Base-by-base conservation (phyloP, 1,140 invertebrate species). In the Teleogryllus occipitalis region DNA sequence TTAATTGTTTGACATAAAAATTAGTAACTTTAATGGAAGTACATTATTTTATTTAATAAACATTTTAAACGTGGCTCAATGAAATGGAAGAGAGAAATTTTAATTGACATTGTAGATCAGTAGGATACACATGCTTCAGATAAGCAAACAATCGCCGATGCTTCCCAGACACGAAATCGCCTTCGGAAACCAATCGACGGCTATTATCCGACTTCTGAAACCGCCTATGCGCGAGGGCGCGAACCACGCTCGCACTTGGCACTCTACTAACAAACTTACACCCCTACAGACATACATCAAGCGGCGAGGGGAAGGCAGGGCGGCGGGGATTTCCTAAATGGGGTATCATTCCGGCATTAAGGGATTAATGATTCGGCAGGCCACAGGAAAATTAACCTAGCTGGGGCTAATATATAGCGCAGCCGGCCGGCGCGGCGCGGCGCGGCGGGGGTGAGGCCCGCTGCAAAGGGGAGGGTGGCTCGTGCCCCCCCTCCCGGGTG, bases 291-390 rank as follows among this genome's bases (percentile, higher is more conserved):
- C 54, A 65, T 65, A 65, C 54, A 65, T 65, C 54, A 65, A 65
- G 54, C 54, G 18, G 54, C 10, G 54, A 65, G 78, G 72, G 21
- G 46, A 3, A 8, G 78, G 4, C 7, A 48, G n/a, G 46, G 78
- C 10, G 65, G 48, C 21, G 78, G 77, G 65, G 54, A 47, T 27
- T 74, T 72, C 47, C 73, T 77, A 77, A 80, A 80, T 77, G 74
- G 75, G 79, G 79, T 80, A 80, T 80, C 79, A 80, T 80, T 77
- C 65, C 75, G 48, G 79, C 75, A 80, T 80, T 80, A 80, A 74
- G 75, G 79, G 79, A 80, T 80, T 80, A 80, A 80, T 80, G 79
- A 80, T 74, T 78, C 78, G 78, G 47, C 48, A 78, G 46, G 48
- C 78, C 78, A 74, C 78, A 78, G 78, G 78, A 78, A 78, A 78